Evolutionary conservation across 2,797 vertebrate genomes (phyloP), one percentile per base, ranked within the genome.

Genomic region (Chaenodraco wilsoni): DNA sequence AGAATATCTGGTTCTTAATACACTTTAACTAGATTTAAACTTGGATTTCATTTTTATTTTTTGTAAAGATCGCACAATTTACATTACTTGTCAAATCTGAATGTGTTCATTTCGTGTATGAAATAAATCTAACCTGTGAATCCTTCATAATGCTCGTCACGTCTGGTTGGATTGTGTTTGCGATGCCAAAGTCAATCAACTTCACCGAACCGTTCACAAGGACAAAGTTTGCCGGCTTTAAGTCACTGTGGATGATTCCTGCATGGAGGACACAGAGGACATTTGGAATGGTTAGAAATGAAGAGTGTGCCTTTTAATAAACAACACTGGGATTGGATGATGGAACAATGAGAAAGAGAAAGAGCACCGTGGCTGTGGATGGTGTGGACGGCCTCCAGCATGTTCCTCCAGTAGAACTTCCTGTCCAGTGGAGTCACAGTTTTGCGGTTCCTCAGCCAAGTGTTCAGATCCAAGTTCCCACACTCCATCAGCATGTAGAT

Each of bases 401-500:
- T 99, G 82, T 99, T 97, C 93, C 96, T 97, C 98, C 98, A 99
- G 87, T 97, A 99, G 82, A 97, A 97, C 88, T 98, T 99, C 55
- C 97, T 94, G 82, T 99, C 98, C 88, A 97, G 88, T 0, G 96
- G 95, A 90, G 97, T 96, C 60, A 99, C 93, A 2, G 84, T 81
- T 75, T 97, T 99, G 82, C 96, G 96, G 89, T 96, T 99, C 84
- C 97, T 96, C 66, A 99, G 90, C 98, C 97, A 98, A 76, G 95
- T 98, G 87, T 98, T 99, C 57, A 99, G 95, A 86, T 99, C 98
- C 79, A 99, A 93, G 93, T 97, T 98, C 59, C 98, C 98, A 81
- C 97, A 99, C 74, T 99, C 98, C 97, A 99, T 98, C 82, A 98
- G 88, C 98, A 99, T 98, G 87, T 97, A 99, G 89, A 99, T 98